Base-by-base conservation (phyloP, 2,888 invertebrate species). In the Tricholauxania praeusta region DNA sequence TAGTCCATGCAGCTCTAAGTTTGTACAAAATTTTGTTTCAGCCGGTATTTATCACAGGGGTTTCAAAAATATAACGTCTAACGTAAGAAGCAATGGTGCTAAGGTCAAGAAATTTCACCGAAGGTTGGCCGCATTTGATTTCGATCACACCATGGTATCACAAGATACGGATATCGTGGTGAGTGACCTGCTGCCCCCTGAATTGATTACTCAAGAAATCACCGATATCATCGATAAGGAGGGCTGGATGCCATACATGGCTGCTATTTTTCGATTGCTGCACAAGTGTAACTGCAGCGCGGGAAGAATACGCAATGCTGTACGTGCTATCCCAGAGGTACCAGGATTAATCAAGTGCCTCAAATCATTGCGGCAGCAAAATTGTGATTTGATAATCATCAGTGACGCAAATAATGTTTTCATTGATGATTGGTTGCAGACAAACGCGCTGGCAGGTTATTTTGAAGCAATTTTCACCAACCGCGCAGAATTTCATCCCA, bases 391-490 rank as follows among this genome's bases (percentile, higher is more conserved):
- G 22, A 92, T 94, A 53, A 91, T 95, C 52, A 92, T 94, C 76
- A 94, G 94, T 67, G 95, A 95, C 86, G 91, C 94, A 1, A 95
- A 95, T 87, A 90, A 91, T 2, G 86, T 91, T 72, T 94, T 94
- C 79, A 94, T 95, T 71, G 86, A 91, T 12, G 87, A 89, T 62
- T 92, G 93, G 90, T 84, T 92, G 17, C 85, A 89, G 74, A 79
- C 86, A 3, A 85, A 89, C 63, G 85, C 89, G 75, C 73, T 91
- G 63, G 77, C 85, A 79, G 80, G 83, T 17, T 81, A 81, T 39
- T 89, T 87, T 75, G 80, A 76, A 74, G 84, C 87, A 77, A 88
- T 93, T 2, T 94, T 91, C 81, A 93, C 94, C 2, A 95, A 95
- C 88, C 93, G 93, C 4, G 94, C 94, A 0, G 78, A 88, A 63